A percentile compares a stretch with the other conserved stretches of the same genome.
Conservation (phyloP, 2,113 vertebrate species). For the Brienomyrus brachyistius region DNA sequence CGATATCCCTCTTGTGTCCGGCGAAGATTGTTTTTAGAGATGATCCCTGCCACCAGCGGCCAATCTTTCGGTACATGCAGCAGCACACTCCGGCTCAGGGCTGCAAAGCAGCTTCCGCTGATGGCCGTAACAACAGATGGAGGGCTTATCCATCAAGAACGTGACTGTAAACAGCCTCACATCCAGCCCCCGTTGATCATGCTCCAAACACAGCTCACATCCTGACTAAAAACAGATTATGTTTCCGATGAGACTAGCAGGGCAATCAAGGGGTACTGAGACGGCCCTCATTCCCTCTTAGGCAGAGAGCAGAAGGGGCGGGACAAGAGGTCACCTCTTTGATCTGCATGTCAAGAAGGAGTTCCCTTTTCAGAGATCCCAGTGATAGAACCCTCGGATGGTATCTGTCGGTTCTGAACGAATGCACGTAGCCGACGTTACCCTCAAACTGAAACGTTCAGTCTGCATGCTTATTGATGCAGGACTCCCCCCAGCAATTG, state of each 20-base stretch:
- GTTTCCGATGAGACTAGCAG: background rate
- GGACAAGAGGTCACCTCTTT: constrained; percentile 24
- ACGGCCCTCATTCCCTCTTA: background rate
- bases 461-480: background rate
- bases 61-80: constrained; percentile 5
- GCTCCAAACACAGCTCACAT: background rate
- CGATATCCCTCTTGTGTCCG: background rate
- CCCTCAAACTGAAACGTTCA: background rate
- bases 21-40: background rate
- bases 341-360: constrained; percentile 27
- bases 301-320: background rate
- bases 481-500: background rate
- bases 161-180: background rate
- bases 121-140: background rate
- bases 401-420: background rate
- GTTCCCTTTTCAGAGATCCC: background rate
- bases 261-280: background rate
- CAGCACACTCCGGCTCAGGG: background rate
- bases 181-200: background rate
- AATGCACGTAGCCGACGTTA: too few species aligned
- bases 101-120: background rate
- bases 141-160: background rate
- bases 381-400: background rate
- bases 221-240: background rate
- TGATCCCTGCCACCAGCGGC: background rate